Evolutionary conservation across 2,797 vertebrate genomes (phyloP).

Genomic region (Sebastes hopkinsi): DNA sequence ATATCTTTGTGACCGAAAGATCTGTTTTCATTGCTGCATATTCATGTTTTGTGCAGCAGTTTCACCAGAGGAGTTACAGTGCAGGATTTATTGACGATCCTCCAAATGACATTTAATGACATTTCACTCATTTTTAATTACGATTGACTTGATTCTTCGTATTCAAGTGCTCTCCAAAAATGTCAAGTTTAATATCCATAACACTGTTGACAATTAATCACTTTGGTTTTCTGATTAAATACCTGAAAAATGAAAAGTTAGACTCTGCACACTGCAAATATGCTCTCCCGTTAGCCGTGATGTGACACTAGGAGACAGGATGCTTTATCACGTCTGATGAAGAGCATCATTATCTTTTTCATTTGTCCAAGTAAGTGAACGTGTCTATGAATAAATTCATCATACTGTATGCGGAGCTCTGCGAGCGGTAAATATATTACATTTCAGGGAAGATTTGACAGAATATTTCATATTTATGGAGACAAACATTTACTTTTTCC

Average conservation of each 20-base stretch:
- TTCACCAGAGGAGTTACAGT: background rate
- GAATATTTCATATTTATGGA: constrained; percentile 26
- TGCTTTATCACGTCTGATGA: constrained; percentile 22
- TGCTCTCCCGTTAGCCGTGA: constrained; percentile 8
- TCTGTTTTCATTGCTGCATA: background rate
- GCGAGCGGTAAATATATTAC: background rate
- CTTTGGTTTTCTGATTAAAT: background rate
- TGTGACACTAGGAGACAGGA: background rate
- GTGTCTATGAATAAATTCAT: constrained; percentile 34
- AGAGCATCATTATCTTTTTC: constrained; percentile 22
- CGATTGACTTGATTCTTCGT: background rate
- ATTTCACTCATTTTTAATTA: constrained; percentile 20
- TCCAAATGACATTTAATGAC: constrained; percentile 5
- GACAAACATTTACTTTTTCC: constrained; percentile 26
- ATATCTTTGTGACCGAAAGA: background rate
- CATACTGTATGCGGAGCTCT: background rate
- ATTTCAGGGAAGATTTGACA: constrained; percentile 5
- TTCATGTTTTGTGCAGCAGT: background rate
- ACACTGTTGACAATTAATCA: constrained; percentile 16
- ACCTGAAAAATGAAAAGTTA: background rate
- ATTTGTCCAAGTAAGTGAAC: constrained; percentile 31
- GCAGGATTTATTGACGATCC: background rate
- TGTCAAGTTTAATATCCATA: constrained; percentile 17
- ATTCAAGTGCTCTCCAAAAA: background rate
- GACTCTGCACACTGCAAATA: background rate